Evolutionary conservation across 35 echinoderm and acorn worm species (phyloP), one percentile per base, ranked within the genome.

Genomic region (Apostichopus japonicus): DNA sequence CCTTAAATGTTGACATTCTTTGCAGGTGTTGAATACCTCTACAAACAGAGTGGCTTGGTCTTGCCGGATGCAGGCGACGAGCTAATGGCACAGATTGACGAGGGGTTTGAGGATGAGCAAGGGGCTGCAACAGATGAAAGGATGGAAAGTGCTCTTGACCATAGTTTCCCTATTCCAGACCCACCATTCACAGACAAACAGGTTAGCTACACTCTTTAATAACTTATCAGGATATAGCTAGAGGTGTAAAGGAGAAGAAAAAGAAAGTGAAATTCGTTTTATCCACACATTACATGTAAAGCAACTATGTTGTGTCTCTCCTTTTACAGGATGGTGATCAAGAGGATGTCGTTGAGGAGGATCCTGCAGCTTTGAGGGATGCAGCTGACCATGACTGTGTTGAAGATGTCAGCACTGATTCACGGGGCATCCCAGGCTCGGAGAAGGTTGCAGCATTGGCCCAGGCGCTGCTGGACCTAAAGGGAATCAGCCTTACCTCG

Each of bases 371-470:
- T n/a, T n/a, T n/a, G 22, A 23, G 9, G 27, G 77, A 19, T 10
- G 23, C 77, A 24, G 17, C 19, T 33, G 27, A 4, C 17, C 5
- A 23, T 22, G 77, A 14, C 23, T 14, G 23, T 14, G 77, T 0
- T 5, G 27, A 79, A 22, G 77, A 79, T 44, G 21, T 10, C 15
- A 44, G 21, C 23, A 24, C 53, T 22, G 81, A 84, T 55, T 84
- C 81, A 10, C 9, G 24, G 3, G 81, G 81, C 10, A 84, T 84
- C 51, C 81, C 81, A 15, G 81, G 81, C 11, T 84, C 52, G 81
- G 81, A 84, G 10, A 84, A 58, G 54, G 81, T 84, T 23, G 23
- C 4, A 53, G 1, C 9, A 27, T 55, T 84, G 10, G 81, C 51
- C 51, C 25, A 84, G 81, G 81, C 81, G 16, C 22, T 84, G 16